Conservation (phyloP, 1,140 invertebrate genomes). For the Oryctes rhinoceros region DNA sequence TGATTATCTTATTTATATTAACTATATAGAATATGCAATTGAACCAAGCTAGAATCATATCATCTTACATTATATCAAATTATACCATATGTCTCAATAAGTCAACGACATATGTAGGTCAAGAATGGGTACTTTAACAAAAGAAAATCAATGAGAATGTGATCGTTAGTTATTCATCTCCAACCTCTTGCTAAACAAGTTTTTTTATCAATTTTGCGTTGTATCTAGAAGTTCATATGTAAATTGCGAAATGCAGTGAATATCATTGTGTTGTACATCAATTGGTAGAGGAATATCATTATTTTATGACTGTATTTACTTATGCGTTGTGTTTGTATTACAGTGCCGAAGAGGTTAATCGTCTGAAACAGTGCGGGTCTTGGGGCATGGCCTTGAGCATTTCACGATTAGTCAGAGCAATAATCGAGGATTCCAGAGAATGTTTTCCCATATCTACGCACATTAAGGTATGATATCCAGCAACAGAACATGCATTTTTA, state of each 20-base stretch:
- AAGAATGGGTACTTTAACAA: too few relatives aligned
- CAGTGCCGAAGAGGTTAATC: conserved; percentile 27
- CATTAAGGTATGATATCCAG: conserved; percentile 60
- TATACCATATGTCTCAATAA: too few relatives aligned
- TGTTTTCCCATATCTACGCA: conserved; percentile 65
- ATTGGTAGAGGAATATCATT: background rate
- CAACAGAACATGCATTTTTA: background rate
- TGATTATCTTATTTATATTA: too few relatives aligned
- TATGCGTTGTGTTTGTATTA: background rate
- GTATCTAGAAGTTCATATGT: too few relatives aligned
- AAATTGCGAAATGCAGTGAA: background rate
- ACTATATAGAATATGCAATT: too few relatives aligned
- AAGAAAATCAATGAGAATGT: too few relatives aligned
- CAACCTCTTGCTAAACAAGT: too few relatives aligned
- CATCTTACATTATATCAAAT: too few relatives aligned
- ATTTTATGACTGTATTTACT: conserved; percentile 13
- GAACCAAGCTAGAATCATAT: too few relatives aligned
- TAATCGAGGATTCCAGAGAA: conserved; percentile 63
- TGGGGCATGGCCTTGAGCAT: conserved; percentile 65
- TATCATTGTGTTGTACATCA: background rate
- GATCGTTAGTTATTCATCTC: too few relatives aligned
- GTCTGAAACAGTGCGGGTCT: conserved; percentile 63
- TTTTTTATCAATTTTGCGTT: too few relatives aligned
- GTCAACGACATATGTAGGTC: too few relatives aligned
- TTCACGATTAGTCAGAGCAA: conserved; percentile 60